phyloP scores from a whole-genome alignment of 2,888 invertebrate genomes.

The Dynastes hyllus region DNA sequence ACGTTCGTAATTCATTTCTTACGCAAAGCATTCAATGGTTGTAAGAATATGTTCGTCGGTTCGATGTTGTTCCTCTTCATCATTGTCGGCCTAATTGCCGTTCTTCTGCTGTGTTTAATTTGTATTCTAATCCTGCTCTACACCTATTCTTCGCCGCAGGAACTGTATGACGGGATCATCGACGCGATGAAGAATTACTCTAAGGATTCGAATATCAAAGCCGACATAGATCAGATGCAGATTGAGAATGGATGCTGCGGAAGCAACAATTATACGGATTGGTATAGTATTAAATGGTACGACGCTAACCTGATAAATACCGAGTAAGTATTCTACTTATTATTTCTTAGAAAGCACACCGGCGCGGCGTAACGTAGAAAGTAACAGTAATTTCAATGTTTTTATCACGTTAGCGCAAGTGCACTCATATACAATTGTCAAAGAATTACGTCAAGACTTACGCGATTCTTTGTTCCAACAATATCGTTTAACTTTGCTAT shows the following conservation, averaged over 20 bases:
- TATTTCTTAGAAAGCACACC: neutral
- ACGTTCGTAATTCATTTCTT: constrained; percentile 59
- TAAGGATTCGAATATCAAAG: constrained; percentile 73
- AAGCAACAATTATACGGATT: constrained; percentile 75
- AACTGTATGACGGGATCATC: constrained; percentile 72
- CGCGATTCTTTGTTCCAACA: no score
- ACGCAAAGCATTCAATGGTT: constrained; percentile 60
- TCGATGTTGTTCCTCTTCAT: constrained; percentile 48
- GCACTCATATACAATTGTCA: no score
- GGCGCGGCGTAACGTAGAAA: no score
- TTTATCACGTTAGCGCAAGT: no score
- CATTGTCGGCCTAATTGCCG: constrained; percentile 30
- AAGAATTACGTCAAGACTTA: no score
- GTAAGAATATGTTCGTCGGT: constrained; percentile 46
- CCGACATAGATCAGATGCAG: constrained; percentile 76
- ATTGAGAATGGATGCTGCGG: constrained; percentile 79
- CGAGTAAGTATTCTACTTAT: constrained; percentile 49
- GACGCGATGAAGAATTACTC: constrained; percentile 76
- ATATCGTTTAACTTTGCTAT: no score
- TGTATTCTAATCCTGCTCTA: constrained; percentile 59
- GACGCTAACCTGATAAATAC: constrained; percentile 69
- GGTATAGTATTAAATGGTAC: constrained; percentile 78
- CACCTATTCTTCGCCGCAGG: constrained; percentile 61
- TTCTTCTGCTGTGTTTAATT: constrained; percentile 46
- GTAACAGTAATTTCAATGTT: no score